Evolutionary conservation across 2,888 invertebrate species (phyloP).

Genomic region (Cephus rjabovi): DNA sequence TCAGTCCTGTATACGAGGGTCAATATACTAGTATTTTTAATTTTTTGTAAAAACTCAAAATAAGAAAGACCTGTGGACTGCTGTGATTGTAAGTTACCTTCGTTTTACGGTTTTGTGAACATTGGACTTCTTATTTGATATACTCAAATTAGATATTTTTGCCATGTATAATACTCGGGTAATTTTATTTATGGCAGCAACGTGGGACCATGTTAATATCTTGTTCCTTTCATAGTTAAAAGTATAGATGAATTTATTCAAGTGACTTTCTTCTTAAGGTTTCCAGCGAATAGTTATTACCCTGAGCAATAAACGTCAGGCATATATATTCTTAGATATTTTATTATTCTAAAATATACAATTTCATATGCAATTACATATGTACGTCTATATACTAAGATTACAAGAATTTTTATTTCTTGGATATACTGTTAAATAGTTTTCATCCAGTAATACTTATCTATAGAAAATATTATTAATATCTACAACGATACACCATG

Average conservation of each 20-base stretch:
- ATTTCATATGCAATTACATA: constrained; percentile 2
- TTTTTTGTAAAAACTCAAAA: neutral
- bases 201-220: neutral
- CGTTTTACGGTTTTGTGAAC: neutral
- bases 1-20: neutral
- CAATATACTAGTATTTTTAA: neutral
- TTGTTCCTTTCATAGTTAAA: neutral
- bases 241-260: neutral
- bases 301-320: neutral
- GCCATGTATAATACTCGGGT: neutral
- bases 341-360: constrained; percentile 21
- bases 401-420: neutral
- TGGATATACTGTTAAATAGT: neutral
- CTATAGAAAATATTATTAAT: neutral
- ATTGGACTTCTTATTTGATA: neutral
- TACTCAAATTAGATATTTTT: neutral
- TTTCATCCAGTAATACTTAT: neutral
- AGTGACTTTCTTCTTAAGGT: neutral
- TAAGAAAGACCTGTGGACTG: neutral
- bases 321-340: constrained; percentile 6
- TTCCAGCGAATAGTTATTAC: neutral
- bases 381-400: constrained; percentile 6
- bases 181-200: neutral
- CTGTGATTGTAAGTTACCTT: neutral
- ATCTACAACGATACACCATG: neutral